Evolutionary conservation across 1,140 invertebrate genomes (phyloP), one percentile per base, ranked within the genome.

Genomic region (Drosophila melanica): DNA sequence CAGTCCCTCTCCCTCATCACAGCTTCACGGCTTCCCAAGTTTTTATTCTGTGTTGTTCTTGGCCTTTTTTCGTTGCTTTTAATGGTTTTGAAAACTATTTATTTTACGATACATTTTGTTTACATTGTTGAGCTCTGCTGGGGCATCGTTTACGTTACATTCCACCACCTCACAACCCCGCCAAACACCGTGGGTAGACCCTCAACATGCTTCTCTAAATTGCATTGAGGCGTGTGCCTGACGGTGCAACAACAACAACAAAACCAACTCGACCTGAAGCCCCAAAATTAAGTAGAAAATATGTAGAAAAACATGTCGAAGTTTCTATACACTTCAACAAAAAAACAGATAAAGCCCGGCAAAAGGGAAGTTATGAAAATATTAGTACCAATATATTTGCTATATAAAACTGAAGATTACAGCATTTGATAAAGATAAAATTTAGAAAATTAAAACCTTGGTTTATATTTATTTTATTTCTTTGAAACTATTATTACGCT

Each of bases 101-200:
- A 81, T 86, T 86, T 81, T 86, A 81, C 75, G 75, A 81, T 78
- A 78, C 75, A 81, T 75, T 76, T 70, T 78, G 75, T 81, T 79
- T 79, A 72, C 75, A 72, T 75, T 79, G 70, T 68, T 68, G 64
- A 68, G 63, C 62, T 57, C 37, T 18, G 69, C 47, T 45, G 69
- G 54, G 54, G 63, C 63, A 53, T 39, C 63, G 47, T 59, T 71
- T 71, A 71, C 51, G 53, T 16, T 48, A 50, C 45, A 44, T 50
- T 33, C 16, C 16, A 20, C 44, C n/a, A 4, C 12, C 53, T 47
- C 64, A 16, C 42, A 23, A 27, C 51, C n/a, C 42, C 47, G 3
- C 16, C 16, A 57, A 50, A 54, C 16, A 14, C 9, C 58, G 12
- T 4, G 42, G 35, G 39, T 58, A 30, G 58, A 70, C 76, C 67